Conservation (phyloP, 2,113 vertebrate genomes). For the western clawed frog (Xenopus tropicalis) region UCB_Xtro_10.0 CM004447.2:47386001-47386500, state of each 20-base stretch:
- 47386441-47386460: no score
- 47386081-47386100: no score
- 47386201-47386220: background rate
- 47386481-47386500: no score
- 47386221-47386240: background rate
- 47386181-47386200: background rate
- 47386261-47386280: constrained; percentile 4
- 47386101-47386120: no score
- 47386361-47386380: background rate
- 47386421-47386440: no score
- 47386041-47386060: no score
- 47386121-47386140: background rate
- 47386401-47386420: no score
- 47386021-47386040: no score
- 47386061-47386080: no score
- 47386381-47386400: background rate
- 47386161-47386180: background rate
- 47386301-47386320: background rate
- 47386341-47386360: background rate
- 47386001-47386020: no score
- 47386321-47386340: background rate
- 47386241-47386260: constrained; percentile 5
- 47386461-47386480: no score
- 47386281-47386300: constrained; percentile 5
- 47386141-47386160: background rate